Evolutionary conservation across 92 coral and sea anemone species (phyloP).

Genomic region (Muricea muricata): DNA sequence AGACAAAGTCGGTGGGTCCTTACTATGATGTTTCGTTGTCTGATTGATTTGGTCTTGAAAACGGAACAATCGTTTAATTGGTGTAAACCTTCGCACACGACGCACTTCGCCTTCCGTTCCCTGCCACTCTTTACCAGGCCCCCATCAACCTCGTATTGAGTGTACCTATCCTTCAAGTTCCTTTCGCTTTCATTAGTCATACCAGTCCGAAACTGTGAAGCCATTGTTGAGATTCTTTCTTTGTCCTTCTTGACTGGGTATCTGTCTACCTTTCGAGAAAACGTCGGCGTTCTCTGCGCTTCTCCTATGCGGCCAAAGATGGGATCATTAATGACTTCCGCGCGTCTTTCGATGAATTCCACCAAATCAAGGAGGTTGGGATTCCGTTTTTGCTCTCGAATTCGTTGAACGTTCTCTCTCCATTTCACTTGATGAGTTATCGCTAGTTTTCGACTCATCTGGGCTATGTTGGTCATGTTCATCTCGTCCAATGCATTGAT

Average conservation of each 20-base stretch:
- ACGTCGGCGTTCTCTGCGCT: conserved; percentile 16
- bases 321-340: conserved; percentile 59
- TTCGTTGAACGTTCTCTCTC: conserved; percentile 64
- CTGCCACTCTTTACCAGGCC: conserved; percentile 5
- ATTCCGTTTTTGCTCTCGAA: conserved; percentile 37
- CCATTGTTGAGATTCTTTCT: conserved; percentile 31
- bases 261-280: not conserved
- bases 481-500: conserved; percentile 70
- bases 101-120: conserved; percentile 27
- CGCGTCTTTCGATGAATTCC: conserved; percentile 57
- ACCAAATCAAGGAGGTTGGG: conserved; percentile 52
- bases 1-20: conserved; percentile 48
- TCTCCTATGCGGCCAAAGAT: conserved; percentile 57
- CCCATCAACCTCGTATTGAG: not conserved
- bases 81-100: conserved; percentile 51
- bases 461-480: conserved; percentile 67
- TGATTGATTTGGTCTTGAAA: conserved; percentile 56
- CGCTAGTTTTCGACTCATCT: conserved; percentile 58
- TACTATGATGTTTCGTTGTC: conserved; percentile 60
- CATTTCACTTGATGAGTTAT: conserved; percentile 55
- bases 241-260: not conserved
- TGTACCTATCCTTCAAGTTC: conserved; percentile 26
- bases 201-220: conserved; percentile 6
- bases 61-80: conserved; percentile 54
- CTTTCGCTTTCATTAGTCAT: not conserved